These are phyloP conservation scores for Drosophila mimica DNA, from an alignment of 2,888 invertebrate genomes.

Conservation along the genomic window DNA sequence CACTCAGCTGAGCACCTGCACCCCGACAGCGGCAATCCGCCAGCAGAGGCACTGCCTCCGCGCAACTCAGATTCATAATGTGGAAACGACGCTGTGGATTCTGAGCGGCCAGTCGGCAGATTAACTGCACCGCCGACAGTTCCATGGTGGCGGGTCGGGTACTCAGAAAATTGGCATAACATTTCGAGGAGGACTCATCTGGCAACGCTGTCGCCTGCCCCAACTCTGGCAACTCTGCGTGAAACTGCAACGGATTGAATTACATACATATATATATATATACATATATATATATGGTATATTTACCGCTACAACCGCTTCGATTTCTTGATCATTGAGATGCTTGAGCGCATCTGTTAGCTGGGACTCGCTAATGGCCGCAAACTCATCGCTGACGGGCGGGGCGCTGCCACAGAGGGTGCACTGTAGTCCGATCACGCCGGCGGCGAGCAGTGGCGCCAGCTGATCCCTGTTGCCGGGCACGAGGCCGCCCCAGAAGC, in stretches of 20 bases:
- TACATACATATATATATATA: not conserved
- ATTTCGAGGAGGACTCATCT: constrained; percentile 86
- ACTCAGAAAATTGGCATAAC: constrained; percentile 88
- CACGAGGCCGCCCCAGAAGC: constrained; percentile 92
- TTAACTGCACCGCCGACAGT: constrained; percentile 87
- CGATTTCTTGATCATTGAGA: constrained; percentile 87
- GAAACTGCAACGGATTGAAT: constrained; percentile 86
- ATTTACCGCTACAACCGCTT: constrained; percentile 88
- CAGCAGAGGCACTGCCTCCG: constrained; percentile 87
- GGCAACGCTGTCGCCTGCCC: constrained; percentile 65
- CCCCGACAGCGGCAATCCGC: constrained; percentile 82
- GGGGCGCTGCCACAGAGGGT: constrained; percentile 89
- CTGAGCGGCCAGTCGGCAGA: constrained; percentile 86
- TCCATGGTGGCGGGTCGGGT: constrained; percentile 90
- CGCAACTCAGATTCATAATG: constrained; percentile 89
- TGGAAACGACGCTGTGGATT: constrained; percentile 86
- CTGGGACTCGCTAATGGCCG: constrained; percentile 87
- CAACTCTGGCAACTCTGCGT: constrained; percentile 88
- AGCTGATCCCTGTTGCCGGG: constrained; percentile 87
- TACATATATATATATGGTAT: not conserved
- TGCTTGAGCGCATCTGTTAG: constrained; percentile 87
- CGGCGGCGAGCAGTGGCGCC: constrained; percentile 87
- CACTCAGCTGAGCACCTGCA: constrained; percentile 87
- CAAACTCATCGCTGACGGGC: constrained; percentile 87
- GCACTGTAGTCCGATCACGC: constrained; percentile 91